Conservation (phyloP, 1,140 invertebrate species). For the Scaptomyza pallida region DNA sequence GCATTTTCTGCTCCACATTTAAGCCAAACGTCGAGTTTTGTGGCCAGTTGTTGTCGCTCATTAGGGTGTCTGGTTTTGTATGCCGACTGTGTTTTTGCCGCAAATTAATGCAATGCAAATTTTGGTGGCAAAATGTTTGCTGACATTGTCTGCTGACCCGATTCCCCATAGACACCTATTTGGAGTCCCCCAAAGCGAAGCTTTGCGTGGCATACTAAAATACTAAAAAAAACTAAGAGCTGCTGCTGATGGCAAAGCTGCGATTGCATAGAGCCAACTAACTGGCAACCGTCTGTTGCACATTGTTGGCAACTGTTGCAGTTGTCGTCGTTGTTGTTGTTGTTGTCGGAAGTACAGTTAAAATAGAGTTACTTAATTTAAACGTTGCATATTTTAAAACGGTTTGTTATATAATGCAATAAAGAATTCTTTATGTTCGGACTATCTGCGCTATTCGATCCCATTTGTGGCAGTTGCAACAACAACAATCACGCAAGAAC, state of each 20-base stretch:
- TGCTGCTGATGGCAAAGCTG: conserved; percentile 10
- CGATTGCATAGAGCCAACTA: conserved; percentile 7
- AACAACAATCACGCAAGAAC: neutral
- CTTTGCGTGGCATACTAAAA: conserved; percentile 43
- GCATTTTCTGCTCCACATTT: conserved; percentile 31
- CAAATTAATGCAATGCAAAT: conserved; percentile 60
- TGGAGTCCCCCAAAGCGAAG: neutral
- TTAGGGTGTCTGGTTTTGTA: conserved; percentile 17
- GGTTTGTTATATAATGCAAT: conserved; percentile 4
- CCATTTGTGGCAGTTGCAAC: conserved; percentile 21
- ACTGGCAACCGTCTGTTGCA: conserved; percentile 29
- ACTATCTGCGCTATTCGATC: neutral
- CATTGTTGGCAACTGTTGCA: conserved; percentile 9
- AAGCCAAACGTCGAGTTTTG: conserved; percentile 13
- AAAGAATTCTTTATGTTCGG: neutral
- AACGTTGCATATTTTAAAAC: conserved; percentile 6
- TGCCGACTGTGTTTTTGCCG: neutral
- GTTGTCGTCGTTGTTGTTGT: conserved; percentile 1
- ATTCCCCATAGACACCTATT: conserved; percentile 63
- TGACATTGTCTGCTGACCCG: conserved; percentile 76
- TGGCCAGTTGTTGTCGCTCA: conserved; percentile 20
- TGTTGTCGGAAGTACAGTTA: conserved; percentile 25
- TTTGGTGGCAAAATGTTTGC: conserved; percentile 56
- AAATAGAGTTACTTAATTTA: conserved; percentile 6
- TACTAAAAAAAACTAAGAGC: conserved; percentile 30